A percentile compares a stretch with the other conserved stretches of the same genome.
Conservation (phyloP, 2,888 invertebrate genomes). For the Dryadula phaetusa region DNA sequence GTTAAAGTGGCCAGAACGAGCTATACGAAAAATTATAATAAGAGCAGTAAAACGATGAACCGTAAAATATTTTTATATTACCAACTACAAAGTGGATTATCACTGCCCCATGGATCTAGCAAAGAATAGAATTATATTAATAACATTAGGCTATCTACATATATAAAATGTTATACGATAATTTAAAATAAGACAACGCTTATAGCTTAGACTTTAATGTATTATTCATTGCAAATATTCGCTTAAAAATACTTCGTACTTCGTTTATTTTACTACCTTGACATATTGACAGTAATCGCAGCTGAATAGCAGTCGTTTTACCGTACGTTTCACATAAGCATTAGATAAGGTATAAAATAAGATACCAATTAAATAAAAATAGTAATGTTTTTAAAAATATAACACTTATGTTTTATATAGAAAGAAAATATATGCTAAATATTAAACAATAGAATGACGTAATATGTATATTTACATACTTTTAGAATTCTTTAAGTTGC, state of each 20-base stretch:
- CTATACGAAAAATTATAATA: slow-evolving; percentile 54
- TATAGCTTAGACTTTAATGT: neutral
- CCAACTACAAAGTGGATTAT: slow-evolving; percentile 36
- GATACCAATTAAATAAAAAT: slow-evolving; percentile 3
- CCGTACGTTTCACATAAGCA: slow-evolving; percentile 25
- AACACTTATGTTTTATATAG: too few relatives aligned
- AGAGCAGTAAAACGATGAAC: slow-evolving; percentile 38
- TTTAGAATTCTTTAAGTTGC: too few relatives aligned
- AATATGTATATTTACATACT: too few relatives aligned
- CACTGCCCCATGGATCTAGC: slow-evolving; percentile 1
- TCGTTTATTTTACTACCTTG: slow-evolving; percentile 34
- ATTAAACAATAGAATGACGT: too few relatives aligned
- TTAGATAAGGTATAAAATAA: slow-evolving; percentile 18
- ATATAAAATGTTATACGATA: slow-evolving; percentile 9
- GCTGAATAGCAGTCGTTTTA: slow-evolving; percentile 34
- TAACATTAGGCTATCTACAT: neutral
- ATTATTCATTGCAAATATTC: slow-evolving; percentile 18
- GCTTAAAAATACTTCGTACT: slow-evolving; percentile 29
- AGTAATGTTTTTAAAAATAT: neutral
- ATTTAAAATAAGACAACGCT: neutral
- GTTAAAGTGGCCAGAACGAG: slow-evolving; percentile 67
- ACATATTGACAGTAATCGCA: slow-evolving; percentile 37
- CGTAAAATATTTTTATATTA: slow-evolving; percentile 42
- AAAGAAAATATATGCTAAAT: too few relatives aligned
- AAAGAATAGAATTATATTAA: slow-evolving; percentile 24